Conservation (phyloP, 2,113 vertebrate genomes). For the Vulpes vulpes region DNA sequence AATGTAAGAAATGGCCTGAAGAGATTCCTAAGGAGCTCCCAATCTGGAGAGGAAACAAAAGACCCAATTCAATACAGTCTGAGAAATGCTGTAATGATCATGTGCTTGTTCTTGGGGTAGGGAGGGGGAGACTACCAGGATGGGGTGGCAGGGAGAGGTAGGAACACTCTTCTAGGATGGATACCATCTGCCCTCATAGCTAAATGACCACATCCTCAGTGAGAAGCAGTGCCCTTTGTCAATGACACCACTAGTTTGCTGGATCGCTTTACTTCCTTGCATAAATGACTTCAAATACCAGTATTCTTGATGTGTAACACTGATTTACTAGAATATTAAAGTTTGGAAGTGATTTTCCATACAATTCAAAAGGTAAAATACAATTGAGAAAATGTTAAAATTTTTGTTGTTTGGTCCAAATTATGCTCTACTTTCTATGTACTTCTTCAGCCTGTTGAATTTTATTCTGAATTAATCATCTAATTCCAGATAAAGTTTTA, state of each 20-base stretch:
- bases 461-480: background rate
- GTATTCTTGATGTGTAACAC: background rate
- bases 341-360: background rate
- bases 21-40: background rate
- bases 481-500: background rate
- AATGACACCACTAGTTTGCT: background rate
- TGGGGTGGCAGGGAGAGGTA: background rate
- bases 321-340: background rate
- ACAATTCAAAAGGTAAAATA: background rate
- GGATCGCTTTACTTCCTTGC: background rate
- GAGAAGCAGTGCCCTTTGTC: background rate
- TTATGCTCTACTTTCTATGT: background rate
- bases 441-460: background rate
- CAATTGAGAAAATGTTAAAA: background rate
- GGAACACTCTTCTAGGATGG: background rate
- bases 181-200: background rate
- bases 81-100: background rate
- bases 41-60: background rate
- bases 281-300: background rate
- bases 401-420: background rate
- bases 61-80: background rate
- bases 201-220: background rate
- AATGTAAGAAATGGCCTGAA: background rate
- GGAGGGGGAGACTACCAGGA: background rate
- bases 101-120: background rate